These are phyloP conservation scores for Chelidonichthys spinosus DNA, from an alignment of 2,797 vertebrate genomes.

Conservation along the genomic window DNA sequence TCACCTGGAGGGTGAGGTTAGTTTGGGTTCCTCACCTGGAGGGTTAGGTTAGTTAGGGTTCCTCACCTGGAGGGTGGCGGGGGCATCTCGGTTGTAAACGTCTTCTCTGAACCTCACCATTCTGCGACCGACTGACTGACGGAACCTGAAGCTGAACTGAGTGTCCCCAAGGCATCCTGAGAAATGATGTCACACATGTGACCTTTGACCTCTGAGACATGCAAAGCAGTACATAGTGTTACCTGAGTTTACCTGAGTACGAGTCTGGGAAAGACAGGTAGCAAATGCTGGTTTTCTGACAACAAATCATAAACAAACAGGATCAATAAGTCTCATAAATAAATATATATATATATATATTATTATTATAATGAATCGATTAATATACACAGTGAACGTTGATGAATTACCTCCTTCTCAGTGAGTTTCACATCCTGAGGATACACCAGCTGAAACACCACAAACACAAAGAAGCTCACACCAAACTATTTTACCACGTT, in stretches of 20 bases:
- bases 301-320: background rate
- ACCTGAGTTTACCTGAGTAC: constrained; percentile 89
- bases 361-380: too few species aligned
- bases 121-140: constrained; percentile 88
- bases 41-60: too few species aligned
- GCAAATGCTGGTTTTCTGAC: constrained; percentile 95
- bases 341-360: too few species aligned
- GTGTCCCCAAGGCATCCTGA: constrained; percentile 95
- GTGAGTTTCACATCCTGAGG: constrained; percentile 90
- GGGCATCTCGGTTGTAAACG: constrained; percentile 84
- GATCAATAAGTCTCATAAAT: background rate
- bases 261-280: constrained; percentile 96
- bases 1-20: too few species aligned
- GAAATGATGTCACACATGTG: constrained; percentile 26
- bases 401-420: constrained; percentile 91
- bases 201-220: constrained; percentile 15
- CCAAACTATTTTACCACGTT: too few species aligned
- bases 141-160: constrained; percentile 94
- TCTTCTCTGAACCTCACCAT: constrained; percentile 68
- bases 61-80: constrained; percentile 87
- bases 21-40: too few species aligned
- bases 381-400: background rate
- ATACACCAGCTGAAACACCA: constrained; percentile 87
- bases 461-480: background rate
- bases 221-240: background rate